Evolutionary conservation across 2,797 vertebrate genomes (phyloP).

Genomic region (Siniperca undulata): DNA sequence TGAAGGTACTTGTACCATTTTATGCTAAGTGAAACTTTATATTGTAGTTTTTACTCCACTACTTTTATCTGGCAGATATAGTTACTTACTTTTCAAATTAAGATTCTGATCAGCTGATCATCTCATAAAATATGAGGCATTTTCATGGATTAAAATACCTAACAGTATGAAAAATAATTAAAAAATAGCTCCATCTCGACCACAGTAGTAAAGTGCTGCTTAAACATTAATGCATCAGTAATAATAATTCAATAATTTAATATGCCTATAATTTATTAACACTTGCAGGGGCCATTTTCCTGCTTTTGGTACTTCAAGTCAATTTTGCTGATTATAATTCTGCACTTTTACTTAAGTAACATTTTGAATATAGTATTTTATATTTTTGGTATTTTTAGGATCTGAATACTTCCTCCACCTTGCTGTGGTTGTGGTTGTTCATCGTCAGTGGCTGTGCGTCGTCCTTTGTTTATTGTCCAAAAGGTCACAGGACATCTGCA

Average conservation of each 20-base stretch:
- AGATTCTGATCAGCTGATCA: neutral
- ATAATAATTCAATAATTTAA: neutral
- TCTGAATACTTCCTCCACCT: neutral
- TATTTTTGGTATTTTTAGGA: neutral
- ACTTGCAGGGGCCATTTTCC: neutral
- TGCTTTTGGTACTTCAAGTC: neutral
- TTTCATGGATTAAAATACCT: neutral
- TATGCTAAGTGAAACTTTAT: no score
- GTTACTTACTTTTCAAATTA: neutral
- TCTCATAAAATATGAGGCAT: neutral
- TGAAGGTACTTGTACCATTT: neutral
- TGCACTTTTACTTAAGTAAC: neutral
- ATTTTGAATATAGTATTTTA: neutral
- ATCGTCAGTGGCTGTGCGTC: conserved; percentile 11
- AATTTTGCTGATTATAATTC: neutral
- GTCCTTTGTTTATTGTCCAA: conserved; percentile 6
- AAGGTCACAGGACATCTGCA: neutral
- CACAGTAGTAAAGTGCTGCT: neutral
- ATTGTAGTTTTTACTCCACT: neutral
- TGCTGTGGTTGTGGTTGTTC: neutral
- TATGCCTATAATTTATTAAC: neutral
- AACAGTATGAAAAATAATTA: neutral
- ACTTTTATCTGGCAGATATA: neutral
- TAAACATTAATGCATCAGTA: neutral
- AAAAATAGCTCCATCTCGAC: neutral